A percentile compares a stretch with the other conserved stretches of the same genome.
phyloP scores from a whole-genome alignment of 2,113 vertebrate species.

The Hippocampus comes region DNA sequence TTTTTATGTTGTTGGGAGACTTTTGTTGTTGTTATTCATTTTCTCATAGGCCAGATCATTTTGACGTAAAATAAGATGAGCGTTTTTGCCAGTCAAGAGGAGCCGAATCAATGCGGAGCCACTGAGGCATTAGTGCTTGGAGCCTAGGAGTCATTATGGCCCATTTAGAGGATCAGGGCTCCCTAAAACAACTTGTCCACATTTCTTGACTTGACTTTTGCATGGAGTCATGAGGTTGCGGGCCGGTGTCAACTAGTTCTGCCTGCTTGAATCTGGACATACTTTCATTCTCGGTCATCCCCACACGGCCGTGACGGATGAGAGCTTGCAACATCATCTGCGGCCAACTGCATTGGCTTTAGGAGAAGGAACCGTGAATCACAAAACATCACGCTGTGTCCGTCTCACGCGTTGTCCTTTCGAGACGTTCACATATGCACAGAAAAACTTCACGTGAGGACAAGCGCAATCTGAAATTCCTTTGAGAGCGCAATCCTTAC shows the following conservation, averaged over 20 bases:
- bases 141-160: slow-evolving; percentile 59
- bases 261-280: slow-evolving; percentile 56
- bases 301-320: slow-evolving; percentile 49
- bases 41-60: slow-evolving; percentile 26
- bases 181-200: slow-evolving; percentile 59
- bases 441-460: slow-evolving; percentile 37
- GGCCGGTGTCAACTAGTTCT: slow-evolving; percentile 49
- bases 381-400: slow-evolving; percentile 40
- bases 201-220: slow-evolving; percentile 50
- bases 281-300: slow-evolving; percentile 59
- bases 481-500: slow-evolving; percentile 58
- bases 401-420: slow-evolving; percentile 24
- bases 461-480: slow-evolving; percentile 50
- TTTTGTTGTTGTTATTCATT: background rate
- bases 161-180: slow-evolving; percentile 53
- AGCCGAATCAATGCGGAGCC: slow-evolving; percentile 52
- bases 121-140: slow-evolving; percentile 48
- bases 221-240: slow-evolving; percentile 40
- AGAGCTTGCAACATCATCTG: slow-evolving; percentile 58
- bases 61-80: slow-evolving; percentile 43
- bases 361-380: slow-evolving; percentile 65
- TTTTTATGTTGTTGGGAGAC: background rate
- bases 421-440: slow-evolving; percentile 29
- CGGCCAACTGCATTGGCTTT: slow-evolving; percentile 40
- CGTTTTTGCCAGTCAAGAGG: slow-evolving; percentile 50